Conservation (phyloP, 2,888 invertebrate species). For the Selenia dentaria region DNA sequence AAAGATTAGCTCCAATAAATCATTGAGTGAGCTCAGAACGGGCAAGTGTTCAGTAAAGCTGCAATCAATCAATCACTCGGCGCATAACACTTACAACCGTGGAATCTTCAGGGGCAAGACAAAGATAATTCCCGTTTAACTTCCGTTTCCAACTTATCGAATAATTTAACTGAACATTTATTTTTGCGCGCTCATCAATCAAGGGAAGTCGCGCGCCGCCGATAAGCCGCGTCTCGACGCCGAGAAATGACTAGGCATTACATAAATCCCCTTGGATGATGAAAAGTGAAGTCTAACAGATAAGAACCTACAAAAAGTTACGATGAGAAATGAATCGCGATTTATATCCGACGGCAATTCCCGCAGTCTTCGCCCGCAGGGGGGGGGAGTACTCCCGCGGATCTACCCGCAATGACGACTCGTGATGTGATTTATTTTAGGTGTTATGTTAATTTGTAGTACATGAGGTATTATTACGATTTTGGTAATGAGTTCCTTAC, state of each 20-base stretch:
- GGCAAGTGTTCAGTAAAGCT: slow-evolving; percentile 34
- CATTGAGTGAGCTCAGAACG: slow-evolving; percentile 31
- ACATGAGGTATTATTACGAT: no score
- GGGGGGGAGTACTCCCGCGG: slow-evolving; percentile 9
- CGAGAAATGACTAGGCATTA: slow-evolving; percentile 86
- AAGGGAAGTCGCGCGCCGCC: slow-evolving; percentile 79
- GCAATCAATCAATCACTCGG: slow-evolving; percentile 77
- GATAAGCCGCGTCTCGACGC: slow-evolving; percentile 84
- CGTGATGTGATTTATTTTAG: slow-evolving; percentile 24
- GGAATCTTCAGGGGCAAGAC: slow-evolving; percentile 82
- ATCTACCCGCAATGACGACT: slow-evolving; percentile 25
- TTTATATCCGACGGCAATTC: slow-evolving; percentile 78
- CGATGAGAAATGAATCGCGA: slow-evolving; percentile 86
- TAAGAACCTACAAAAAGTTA: slow-evolving; percentile 86
- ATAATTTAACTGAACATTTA: slow-evolving; percentile 86
- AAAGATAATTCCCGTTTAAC: slow-evolving; percentile 86
- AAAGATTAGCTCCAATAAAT: slow-evolving; percentile 36
- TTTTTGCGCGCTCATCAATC: slow-evolving; percentile 86
- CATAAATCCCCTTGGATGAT: slow-evolving; percentile 86
- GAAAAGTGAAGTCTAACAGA: slow-evolving; percentile 86
- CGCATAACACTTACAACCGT: slow-evolving; percentile 79
- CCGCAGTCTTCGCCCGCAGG: slow-evolving; percentile 40
- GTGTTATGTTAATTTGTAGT: slow-evolving; percentile 26
- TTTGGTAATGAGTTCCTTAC: no score
- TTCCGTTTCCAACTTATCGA: slow-evolving; percentile 86